Conservation (phyloP, 2,113 vertebrate species). For the Tichodroma muraria region DNA sequence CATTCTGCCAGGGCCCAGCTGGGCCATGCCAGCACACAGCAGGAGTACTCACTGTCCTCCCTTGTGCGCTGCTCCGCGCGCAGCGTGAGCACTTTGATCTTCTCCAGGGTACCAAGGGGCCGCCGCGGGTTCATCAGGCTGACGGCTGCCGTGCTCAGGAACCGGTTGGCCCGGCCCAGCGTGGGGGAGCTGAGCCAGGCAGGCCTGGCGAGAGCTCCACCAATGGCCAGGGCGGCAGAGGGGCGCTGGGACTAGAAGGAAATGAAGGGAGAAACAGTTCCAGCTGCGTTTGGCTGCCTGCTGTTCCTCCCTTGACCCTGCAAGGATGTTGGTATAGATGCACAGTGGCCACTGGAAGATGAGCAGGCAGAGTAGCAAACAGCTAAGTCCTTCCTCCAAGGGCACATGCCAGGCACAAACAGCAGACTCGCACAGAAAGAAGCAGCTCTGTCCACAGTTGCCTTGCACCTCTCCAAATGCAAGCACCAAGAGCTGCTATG, state of each 20-base stretch:
- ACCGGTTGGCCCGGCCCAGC: slow-evolving; percentile 91
- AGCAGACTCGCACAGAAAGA: not conserved
- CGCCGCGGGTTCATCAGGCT: slow-evolving; percentile 93
- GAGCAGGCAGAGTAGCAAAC: not conserved
- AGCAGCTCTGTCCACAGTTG: not conserved
- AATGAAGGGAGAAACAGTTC: not conserved
- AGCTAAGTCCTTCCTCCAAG: not conserved
- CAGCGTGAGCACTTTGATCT: slow-evolving; percentile 87
- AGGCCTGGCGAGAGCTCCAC: slow-evolving; percentile 84
- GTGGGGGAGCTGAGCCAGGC: slow-evolving; percentile 97
- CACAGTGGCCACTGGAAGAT: not conserved
- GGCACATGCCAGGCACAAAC: not conserved
- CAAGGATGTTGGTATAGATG: not conserved
- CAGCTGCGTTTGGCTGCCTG: not conserved
- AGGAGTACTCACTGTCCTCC: slow-evolving; percentile 87
- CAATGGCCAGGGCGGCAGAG: slow-evolving; percentile 81
- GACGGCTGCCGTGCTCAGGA: slow-evolving; percentile 91
- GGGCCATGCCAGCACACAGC: not conserved
- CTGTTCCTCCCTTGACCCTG: not conserved
- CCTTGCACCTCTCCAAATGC: not conserved
- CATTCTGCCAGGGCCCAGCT: not conserved
- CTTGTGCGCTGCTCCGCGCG: slow-evolving; percentile 89
- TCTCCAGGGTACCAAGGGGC: slow-evolving; percentile 83
- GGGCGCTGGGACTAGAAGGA: slow-evolving; percentile 75
- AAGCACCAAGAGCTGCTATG: not conserved